phyloP scores from a whole-genome alignment of 1,140 invertebrate genomes.

The Dendroctonus ponderosae region DNA sequence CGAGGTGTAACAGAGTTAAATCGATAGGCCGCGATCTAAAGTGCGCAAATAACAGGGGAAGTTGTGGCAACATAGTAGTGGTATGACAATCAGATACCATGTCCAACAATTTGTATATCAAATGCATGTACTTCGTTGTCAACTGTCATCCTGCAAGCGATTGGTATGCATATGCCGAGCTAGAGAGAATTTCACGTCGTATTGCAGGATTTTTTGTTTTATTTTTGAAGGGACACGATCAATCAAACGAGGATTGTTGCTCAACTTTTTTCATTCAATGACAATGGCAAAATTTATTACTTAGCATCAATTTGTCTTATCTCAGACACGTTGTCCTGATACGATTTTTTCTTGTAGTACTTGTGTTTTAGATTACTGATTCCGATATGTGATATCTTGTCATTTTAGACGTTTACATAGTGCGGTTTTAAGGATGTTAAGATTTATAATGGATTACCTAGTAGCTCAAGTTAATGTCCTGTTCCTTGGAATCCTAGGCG shows the following conservation, averaged over 20 bases:
- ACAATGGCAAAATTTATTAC: slow-evolving; percentile 35
- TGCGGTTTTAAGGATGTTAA: slow-evolving; percentile 20
- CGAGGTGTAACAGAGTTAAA: too few relatives aligned
- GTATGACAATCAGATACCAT: slow-evolving; percentile 32
- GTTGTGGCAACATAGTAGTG: slow-evolving; percentile 13
- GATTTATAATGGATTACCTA: slow-evolving; percentile 29
- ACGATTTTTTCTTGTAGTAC: slow-evolving; percentile 28
- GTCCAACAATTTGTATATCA: slow-evolving; percentile 33
- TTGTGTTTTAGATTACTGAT: slow-evolving; percentile 34
- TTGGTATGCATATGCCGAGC: slow-evolving; percentile 28
- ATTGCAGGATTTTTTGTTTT: slow-evolving; percentile 26
- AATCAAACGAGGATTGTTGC: slow-evolving; percentile 33
- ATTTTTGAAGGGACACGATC: slow-evolving; percentile 32
- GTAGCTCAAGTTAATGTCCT: slow-evolving; percentile 1
- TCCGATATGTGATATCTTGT: slow-evolving; percentile 30
- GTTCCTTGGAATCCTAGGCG: too few relatives aligned
- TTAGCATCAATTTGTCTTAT: slow-evolving; percentile 36
- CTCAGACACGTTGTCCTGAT: slow-evolving; percentile 24
- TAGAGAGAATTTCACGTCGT: slow-evolving; percentile 25
- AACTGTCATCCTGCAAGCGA: slow-evolving; percentile 32
- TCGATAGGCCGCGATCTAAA: too few relatives aligned
- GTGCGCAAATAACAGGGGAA: not conserved
- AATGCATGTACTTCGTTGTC: slow-evolving; percentile 29
- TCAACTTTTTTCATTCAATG: slow-evolving; percentile 33
- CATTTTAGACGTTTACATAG: slow-evolving; percentile 29